A percentile compares a stretch with the other conserved stretches of the same genome.
phyloP scores from a whole-genome alignment of 2,113 vertebrate species.

The Pungitius pungitius region DNA sequence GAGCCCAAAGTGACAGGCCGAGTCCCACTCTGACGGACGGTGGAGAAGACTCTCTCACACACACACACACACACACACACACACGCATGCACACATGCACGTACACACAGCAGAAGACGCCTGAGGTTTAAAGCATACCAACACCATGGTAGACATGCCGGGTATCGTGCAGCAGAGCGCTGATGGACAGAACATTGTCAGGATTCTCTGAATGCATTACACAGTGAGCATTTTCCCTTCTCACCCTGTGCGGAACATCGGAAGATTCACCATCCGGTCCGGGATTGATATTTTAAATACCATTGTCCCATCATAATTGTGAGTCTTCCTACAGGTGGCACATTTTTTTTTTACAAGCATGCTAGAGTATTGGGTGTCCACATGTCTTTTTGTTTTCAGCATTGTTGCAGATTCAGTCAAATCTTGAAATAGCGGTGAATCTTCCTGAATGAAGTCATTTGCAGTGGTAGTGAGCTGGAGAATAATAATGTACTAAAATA shows the following conservation, averaged over 20 bases:
- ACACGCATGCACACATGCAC: constrained; percentile 7
- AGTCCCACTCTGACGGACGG: constrained; percentile 57
- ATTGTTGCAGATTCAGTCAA: background rate
- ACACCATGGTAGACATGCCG: constrained; percentile 42
- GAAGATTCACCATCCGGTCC: background rate
- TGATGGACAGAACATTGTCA: constrained; percentile 45
- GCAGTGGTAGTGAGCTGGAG: background rate
- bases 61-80: constrained; percentile 14
- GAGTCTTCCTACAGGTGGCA: background rate
- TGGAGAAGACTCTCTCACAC: constrained; percentile 31
- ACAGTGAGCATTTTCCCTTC: background rate
- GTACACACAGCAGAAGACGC: constrained; percentile 26
- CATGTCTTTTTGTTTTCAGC: background rate
- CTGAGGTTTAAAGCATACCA: constrained; percentile 43
- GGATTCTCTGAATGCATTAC: constrained; percentile 27
- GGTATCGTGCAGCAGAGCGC: constrained; percentile 25
- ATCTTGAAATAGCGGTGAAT: background rate
- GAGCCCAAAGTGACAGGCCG: constrained; percentile 62
- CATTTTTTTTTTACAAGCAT: background rate
- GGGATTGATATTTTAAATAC: background rate
- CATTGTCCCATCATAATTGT: background rate
- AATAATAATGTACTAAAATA: background rate
- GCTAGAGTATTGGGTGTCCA: background rate
- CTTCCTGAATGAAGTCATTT: background rate
- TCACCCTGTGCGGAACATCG: background rate